Evolutionary conservation across 2,113 vertebrate species (phyloP).

Genomic region (Arothron firmamentum): DNA sequence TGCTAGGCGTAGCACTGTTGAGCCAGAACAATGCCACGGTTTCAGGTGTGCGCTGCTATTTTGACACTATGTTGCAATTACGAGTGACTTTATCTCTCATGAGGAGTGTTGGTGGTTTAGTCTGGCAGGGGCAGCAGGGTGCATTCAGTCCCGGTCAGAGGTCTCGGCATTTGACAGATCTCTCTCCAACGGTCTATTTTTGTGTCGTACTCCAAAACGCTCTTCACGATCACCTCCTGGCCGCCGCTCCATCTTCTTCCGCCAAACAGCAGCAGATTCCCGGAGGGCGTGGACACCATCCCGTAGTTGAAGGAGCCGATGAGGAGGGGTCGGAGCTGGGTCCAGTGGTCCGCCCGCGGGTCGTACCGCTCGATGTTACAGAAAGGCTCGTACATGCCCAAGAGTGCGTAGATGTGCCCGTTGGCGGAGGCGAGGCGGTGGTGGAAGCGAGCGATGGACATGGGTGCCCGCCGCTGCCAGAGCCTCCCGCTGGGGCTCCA

Average conservation of each 20-base stretch:
- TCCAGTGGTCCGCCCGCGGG: conserved; percentile 81
- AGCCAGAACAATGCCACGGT: too few relatives aligned
- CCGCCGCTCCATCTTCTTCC: conserved; percentile 89
- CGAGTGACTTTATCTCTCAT: too few relatives aligned
- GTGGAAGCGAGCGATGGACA: conserved; percentile 88
- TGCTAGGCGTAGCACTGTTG: neutral
- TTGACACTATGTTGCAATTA: too few relatives aligned
- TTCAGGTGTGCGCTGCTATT: too few relatives aligned
- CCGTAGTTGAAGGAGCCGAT: conserved; percentile 89
- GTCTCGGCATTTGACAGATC: conserved; percentile 81
- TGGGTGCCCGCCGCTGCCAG: conserved; percentile 83
- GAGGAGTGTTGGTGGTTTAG: conserved; percentile 14
- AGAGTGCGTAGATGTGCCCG: conserved; percentile 84
- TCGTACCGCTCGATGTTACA: conserved; percentile 91
- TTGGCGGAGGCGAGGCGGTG: conserved; percentile 85
- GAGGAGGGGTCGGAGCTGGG: conserved; percentile 79
- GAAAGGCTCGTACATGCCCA: conserved; percentile 91
- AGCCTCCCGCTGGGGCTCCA: conserved; percentile 57
- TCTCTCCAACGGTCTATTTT: conserved; percentile 88
- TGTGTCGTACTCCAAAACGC: conserved; percentile 86
- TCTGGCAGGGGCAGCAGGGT: conserved; percentile 81
- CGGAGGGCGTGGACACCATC: conserved; percentile 74
- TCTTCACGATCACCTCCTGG: conserved; percentile 81
- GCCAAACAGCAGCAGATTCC: conserved; percentile 83
- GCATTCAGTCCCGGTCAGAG: conserved; percentile 85